phyloP scores from a whole-genome alignment of 2,113 vertebrate species.

The Meriones unguiculatus region DNA sequence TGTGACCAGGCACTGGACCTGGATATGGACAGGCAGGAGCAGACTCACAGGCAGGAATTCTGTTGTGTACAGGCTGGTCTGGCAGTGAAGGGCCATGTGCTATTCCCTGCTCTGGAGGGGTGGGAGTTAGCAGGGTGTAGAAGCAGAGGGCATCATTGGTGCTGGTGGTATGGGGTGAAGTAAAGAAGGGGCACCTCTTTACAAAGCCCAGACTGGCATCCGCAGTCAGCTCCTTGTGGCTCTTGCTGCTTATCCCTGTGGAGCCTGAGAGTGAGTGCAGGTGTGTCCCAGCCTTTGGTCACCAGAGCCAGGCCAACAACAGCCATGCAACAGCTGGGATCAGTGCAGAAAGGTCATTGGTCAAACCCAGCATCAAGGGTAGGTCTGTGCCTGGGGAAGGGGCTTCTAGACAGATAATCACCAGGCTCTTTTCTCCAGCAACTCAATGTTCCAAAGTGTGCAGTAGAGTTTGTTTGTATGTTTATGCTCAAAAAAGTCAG shows the following conservation, averaged over 20 bases:
- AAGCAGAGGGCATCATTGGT: background rate
- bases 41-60: background rate
- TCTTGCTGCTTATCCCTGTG: background rate
- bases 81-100: background rate
- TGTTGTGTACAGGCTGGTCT: background rate
- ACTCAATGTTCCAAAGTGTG: background rate
- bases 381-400: background rate
- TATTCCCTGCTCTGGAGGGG: background rate
- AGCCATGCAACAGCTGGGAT: background rate
- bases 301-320: background rate
- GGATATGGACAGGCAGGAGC: background rate
- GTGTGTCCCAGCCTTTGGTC: background rate
- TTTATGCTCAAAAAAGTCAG: background rate
- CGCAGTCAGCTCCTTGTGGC: background rate
- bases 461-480: background rate
- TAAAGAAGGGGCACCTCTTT: background rate
- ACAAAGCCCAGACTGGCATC: background rate
- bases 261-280: background rate
- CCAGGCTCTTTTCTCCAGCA: background rate
- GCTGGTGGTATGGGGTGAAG: background rate
- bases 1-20: background rate
- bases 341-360: background rate
- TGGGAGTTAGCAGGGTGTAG: background rate
- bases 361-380: background rate
- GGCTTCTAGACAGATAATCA: background rate